These are phyloP conservation scores for Chanos chanos DNA, from an alignment of 2,797 vertebrate genomes.

Conservation along the genomic window DNA sequence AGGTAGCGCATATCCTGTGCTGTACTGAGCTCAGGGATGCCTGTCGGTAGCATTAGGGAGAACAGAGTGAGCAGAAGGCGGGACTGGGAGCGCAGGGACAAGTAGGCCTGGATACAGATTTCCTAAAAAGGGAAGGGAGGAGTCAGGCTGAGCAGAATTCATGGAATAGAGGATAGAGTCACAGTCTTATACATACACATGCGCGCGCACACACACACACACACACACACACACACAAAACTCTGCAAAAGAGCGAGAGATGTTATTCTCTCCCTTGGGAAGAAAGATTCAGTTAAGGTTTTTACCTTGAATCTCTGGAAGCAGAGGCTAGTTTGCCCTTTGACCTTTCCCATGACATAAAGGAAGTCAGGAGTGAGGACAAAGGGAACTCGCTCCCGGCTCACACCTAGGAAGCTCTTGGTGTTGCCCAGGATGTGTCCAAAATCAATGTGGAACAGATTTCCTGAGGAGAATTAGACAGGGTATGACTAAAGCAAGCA, in stretches of 20 bases:
- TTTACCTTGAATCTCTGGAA: conserved; percentile 72
- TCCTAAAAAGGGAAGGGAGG: conserved; percentile 52
- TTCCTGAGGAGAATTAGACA: conserved; percentile 56
- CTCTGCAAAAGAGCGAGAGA: too few species aligned
- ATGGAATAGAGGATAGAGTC: background rate
- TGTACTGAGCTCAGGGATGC: conserved; percentile 72
- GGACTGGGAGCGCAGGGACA: conserved; percentile 70
- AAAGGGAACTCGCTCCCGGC: conserved; percentile 73
- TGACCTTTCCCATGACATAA: conserved; percentile 71
- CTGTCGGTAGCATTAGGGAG: conserved; percentile 76
- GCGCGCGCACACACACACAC: too few species aligned
- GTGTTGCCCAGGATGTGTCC: conserved; percentile 79
- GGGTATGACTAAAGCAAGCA: too few species aligned
- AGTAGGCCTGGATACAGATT: conserved; percentile 68
- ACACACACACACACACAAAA: too few species aligned
- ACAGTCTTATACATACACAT: background rate
- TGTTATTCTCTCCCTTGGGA: too few species aligned
- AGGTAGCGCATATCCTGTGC: conserved; percentile 73
- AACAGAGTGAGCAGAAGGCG: conserved; percentile 72
- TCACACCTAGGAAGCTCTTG: conserved; percentile 70
- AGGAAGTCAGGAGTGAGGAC: conserved; percentile 80
- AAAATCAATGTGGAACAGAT: conserved; percentile 79
- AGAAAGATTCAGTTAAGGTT: too few species aligned
- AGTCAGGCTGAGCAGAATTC: background rate
- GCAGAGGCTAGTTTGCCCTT: conserved; percentile 65